Percentiles rank a stretch among this genome's conserved stretches.
Conservation (phyloP, 2,888 invertebrate genomes). For the Erebia aethiops region DNA sequence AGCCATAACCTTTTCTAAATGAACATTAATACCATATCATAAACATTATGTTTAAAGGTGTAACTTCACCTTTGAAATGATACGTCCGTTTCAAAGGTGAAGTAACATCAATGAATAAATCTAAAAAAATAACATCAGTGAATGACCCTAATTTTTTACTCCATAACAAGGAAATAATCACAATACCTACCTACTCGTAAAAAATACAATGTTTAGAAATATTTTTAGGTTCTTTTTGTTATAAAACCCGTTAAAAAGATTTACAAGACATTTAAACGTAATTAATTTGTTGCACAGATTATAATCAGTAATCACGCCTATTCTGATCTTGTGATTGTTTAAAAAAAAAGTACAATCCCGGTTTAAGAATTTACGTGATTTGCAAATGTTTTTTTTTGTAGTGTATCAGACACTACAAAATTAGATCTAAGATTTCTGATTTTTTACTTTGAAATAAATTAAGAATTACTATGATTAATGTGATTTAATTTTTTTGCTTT, state of each 20-base stretch:
- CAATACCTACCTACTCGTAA: background rate
- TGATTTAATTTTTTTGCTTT: no score
- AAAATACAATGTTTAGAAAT: conserved; percentile 11
- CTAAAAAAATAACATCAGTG: conserved; percentile 3
- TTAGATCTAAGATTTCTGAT: background rate
- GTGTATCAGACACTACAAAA: background rate
- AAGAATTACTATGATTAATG: no score
- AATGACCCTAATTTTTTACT: conserved; percentile 8
- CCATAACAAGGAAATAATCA: conserved; percentile 3
- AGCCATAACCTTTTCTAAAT: conserved; percentile 6
- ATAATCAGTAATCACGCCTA: conserved; percentile 5
- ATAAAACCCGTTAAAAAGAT: conserved; percentile 4
- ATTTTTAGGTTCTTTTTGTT: background rate
- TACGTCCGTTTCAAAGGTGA: no score
- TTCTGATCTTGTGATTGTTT: background rate
- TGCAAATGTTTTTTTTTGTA: conserved; percentile 9
- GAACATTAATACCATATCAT: background rate
- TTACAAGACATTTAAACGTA: background rate
- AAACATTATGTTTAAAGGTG: no score
- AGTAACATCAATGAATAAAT: no score
- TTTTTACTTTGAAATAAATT: background rate
- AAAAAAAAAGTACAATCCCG: conserved; percentile 6
- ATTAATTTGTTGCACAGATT: conserved; percentile 3
- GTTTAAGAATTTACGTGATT: conserved; percentile 12
- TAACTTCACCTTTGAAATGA: background rate